Evolutionary conservation across 1,140 invertebrate species (phyloP), one percentile per base, ranked within the genome.

Genomic region (Condylostylus longicornis): DNA sequence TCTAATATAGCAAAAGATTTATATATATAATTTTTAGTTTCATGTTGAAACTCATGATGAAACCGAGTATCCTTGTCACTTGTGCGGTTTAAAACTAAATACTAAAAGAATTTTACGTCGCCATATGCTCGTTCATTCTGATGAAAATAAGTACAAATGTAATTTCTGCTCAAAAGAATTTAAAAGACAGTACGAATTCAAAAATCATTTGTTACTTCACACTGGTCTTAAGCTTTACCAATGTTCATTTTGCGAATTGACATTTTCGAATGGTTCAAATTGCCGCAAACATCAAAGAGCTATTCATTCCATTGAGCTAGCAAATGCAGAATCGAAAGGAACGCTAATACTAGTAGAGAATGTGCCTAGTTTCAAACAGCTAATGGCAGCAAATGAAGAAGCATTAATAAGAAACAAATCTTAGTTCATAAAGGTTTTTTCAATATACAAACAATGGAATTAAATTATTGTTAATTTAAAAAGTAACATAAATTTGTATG

Each of bases 221-320:
- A 46, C 47, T 14, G 47, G 47, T 15, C 27, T 40, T 17, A 37
- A 42, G 7, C 46, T 43, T 10, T 48, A 48, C 28, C 42, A 39
- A 2, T 48, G 46, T 19, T 41, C 43, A 9, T 48, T 43, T 43
- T 48, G 46, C 22, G 40, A 44, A 4, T 9, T 41, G 13, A 48
- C 46, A 1, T 46, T 49, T 33, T 40, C 43, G 15, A 47, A 46
- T 35, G 47, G 44, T 2, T 44, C 44, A 10, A 49, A 46, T 37
- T 49, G 47, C 21, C 43, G 47, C 21, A 43, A 41, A 15, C 47
- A 49, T 29, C 46, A 49, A 38, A 34, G 15, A 9, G 13, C 12
- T 20, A n/a, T 14, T 33, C 47, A 49, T 38, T 44, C 44, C 21
- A 42, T 41, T 33, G 44, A 50, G 58, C 48, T 54, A 2, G 33